phyloP scores from a whole-genome alignment of 2,113 vertebrate species.

The Crotalus viridis region DNA sequence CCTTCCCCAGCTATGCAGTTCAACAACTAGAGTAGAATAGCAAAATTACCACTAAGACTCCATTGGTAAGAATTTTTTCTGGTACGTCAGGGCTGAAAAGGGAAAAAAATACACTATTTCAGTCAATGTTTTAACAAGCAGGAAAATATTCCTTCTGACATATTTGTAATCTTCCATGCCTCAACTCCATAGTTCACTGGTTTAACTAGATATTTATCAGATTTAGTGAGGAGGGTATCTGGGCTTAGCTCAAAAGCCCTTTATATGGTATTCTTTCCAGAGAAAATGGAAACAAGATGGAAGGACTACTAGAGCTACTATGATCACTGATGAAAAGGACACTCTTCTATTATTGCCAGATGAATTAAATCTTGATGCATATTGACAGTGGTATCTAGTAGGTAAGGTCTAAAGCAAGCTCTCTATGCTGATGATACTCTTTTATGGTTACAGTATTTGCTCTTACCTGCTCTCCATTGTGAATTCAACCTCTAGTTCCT shows the following conservation, averaged over 20 bases:
- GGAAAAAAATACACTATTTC: conserved; percentile 28
- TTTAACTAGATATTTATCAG: neutral
- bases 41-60: conserved; percentile 81
- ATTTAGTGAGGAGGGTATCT: neutral
- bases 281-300: neutral
- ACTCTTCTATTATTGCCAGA: neutral
- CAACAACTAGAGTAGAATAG: conserved; percentile 13
- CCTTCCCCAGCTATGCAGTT: neutral
- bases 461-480: conserved; percentile 72
- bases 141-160: neutral
- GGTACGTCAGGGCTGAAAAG: conserved; percentile 71
- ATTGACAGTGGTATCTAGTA: neutral
- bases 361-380: neutral
- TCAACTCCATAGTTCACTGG: neutral
- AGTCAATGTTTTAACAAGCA: neutral
- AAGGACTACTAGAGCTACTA: neutral
- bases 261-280: neutral
- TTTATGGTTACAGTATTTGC: neutral
- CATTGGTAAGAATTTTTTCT: conserved; percentile 75
- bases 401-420: neutral
- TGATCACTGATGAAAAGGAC: neutral
- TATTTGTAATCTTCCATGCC: neutral
- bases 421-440: neutral
- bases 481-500: conserved; percentile 80
- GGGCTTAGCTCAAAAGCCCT: neutral